Percentiles rank a stretch among this genome's conserved stretches.
These are phyloP conservation scores for Aleiodes sp. DNA, from an alignment of 1,140 invertebrate species.

Conservation along the genomic window DNA sequence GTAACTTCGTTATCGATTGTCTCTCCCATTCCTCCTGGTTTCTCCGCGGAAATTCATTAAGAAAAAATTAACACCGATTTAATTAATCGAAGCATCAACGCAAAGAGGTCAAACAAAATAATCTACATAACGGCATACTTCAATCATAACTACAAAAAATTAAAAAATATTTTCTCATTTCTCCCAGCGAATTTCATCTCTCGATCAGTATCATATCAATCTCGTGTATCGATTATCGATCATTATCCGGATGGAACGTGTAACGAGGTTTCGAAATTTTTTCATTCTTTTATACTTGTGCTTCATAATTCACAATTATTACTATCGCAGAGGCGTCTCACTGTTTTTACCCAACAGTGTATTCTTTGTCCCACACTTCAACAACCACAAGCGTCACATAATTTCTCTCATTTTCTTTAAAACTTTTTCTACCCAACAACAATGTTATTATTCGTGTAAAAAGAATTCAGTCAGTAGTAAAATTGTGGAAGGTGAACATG, in stretches of 20 bases:
- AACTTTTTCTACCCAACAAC: background rate
- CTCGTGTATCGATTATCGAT: conserved; percentile 14
- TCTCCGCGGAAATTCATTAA: conserved; percentile 2
- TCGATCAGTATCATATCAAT: background rate
- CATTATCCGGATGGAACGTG: conserved; percentile 2
- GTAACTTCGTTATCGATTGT: conserved; percentile 36
- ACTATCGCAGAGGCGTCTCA: background rate
- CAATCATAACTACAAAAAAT: background rate
- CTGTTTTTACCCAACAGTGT: conserved; percentile 16
- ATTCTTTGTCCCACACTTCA: conserved; percentile 19
- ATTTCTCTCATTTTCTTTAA: background rate
- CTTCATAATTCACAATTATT: conserved; percentile 4
- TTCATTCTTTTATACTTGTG: background rate
- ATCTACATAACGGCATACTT: conserved; percentile 18
- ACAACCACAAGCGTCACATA: background rate
- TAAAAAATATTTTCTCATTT: background rate
- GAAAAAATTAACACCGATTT: background rate
- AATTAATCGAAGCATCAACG: no score
- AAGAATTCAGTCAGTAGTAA: background rate
- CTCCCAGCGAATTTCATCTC: conserved; percentile 7
- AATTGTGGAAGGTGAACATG: background rate
- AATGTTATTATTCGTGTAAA: background rate
- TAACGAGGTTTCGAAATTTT: background rate
- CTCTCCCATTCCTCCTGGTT: conserved; percentile 8
- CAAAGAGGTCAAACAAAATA: conserved; percentile 18